Base-by-base conservation (phyloP, 2,888 invertebrate species). In the Craniophora ligustri region DNA sequence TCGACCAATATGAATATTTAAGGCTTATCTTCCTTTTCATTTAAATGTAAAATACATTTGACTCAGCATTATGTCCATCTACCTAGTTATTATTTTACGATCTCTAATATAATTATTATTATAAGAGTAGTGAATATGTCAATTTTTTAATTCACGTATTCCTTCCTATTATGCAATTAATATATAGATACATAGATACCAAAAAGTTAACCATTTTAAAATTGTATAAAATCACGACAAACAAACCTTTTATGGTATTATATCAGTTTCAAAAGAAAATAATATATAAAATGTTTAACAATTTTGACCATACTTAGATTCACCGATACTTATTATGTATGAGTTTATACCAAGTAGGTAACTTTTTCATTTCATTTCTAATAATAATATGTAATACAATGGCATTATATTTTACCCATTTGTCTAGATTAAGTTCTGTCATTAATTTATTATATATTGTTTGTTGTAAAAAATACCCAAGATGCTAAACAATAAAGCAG, bases 121-220 rank as follows among this genome's bases (percentile, higher is more conserved):
- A n/a, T 73, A 82, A 79, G 77, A 31, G 81, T 87, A 87, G 84
- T n/a, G n/a, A n/a, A n/a, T 69, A 75, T 68, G 92, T 92, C 90
- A 91, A 92, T 91, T 91, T 89, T 82, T 88, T 83, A 76, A 89
- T 88, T 85, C 83, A 89, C 84, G 81, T 80, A 88, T 84, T 92
- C 92, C 91, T 92, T 91, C 92, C 91, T 90, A 79, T 75, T 87
- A 89, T 82, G 82, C 89, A 92, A 92, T 91, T 91, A 89, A 80
- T 80, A 83, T 83, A 26, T n/a, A 23, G 3, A 81, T 84, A 85
- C 65, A 26, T n/a, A 23, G 3, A 81, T 84, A 85, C 65, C 86
- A 82, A 85, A 84, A 85, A 83, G 84, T n/a, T 1, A n/a, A n/a
- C 26, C n/a, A 26, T 26, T 26, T 26, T 26, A 26, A 26, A 26